Conservation (phyloP, 1,140 invertebrate species). For the Cephus cinctus region DNA sequence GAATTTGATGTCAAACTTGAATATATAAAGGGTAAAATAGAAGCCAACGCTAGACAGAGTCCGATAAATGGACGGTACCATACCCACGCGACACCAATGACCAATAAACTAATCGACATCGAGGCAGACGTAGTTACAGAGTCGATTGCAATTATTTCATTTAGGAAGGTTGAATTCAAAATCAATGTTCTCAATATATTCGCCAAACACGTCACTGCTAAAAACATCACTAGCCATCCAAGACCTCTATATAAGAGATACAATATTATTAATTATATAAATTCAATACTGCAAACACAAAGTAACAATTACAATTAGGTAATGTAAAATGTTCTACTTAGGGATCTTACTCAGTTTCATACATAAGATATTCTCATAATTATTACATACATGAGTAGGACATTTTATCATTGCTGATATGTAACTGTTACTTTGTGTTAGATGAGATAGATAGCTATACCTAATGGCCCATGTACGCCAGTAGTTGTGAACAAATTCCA, state of each 20-base stretch:
- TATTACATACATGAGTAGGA: too few species aligned
- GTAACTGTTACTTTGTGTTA: too few species aligned
- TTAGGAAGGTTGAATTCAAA: conserved; percentile 45
- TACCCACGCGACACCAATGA: conserved; percentile 72
- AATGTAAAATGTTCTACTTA: too few species aligned
- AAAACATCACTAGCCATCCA: conserved; percentile 69
- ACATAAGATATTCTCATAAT: too few species aligned
- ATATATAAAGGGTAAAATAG: conserved; percentile 63
- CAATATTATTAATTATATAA: conserved; percentile 8
- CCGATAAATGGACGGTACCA: conserved; percentile 69
- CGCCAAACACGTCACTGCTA: conserved; percentile 65
- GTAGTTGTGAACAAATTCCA: conserved; percentile 61
- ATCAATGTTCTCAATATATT: conserved; percentile 60
- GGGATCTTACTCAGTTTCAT: too few species aligned
- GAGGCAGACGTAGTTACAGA: conserved; percentile 66
- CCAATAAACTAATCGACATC: conserved; percentile 66
- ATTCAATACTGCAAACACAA: not conserved
- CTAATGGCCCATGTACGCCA: conserved; percentile 53
- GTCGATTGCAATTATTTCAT: conserved; percentile 48
- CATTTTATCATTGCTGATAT: too few species aligned
- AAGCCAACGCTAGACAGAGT: conserved; percentile 62
- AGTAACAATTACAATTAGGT: too few species aligned
- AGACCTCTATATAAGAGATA: conserved; percentile 49
- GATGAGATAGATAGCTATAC: too few species aligned
- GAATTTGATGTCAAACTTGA: conserved; percentile 40